A percentile compares a stretch with the other conserved stretches of the same genome.
These are phyloP conservation scores for Sorex araneus DNA, from an alignment of 2,113 vertebrate species.

Conservation along the genomic window DNA sequence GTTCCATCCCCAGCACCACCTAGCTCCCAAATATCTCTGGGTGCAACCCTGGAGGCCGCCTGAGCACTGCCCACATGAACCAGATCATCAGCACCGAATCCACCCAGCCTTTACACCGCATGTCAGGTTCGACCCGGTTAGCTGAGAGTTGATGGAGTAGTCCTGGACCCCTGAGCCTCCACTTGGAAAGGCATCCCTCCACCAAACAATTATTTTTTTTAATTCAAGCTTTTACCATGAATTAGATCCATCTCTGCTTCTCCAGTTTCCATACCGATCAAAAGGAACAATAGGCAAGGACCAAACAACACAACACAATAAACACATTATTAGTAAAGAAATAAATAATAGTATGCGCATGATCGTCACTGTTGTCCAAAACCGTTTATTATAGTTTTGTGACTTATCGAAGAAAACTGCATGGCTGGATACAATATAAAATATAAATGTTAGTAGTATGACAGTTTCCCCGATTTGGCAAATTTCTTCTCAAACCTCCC, in stretches of 20 bases:
- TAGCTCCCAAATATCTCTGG: too few relatives aligned
- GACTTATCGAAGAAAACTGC: neutral
- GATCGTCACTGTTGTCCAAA: neutral
- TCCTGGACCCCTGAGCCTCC: too few relatives aligned
- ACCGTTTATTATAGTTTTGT: neutral
- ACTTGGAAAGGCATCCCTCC: too few relatives aligned
- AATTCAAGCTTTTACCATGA: conserved; percentile 48
- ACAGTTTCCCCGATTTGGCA: neutral
- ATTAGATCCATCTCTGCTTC: conserved; percentile 22
- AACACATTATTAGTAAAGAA: too few relatives aligned
- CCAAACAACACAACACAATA: neutral
- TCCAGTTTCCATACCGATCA: conserved; percentile 6
- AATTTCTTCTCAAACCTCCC: neutral
- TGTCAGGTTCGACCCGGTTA: too few relatives aligned
- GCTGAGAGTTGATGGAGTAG: too few relatives aligned
- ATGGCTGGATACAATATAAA: neutral
- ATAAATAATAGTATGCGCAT: conserved; percentile 18
- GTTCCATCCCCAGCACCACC: too few relatives aligned
- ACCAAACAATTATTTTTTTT: too few relatives aligned
- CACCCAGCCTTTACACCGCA: too few relatives aligned
- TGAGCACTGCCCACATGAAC: too few relatives aligned
- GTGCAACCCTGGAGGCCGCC: too few relatives aligned
- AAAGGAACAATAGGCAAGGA: conserved; percentile 9
- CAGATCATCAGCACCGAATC: too few relatives aligned
- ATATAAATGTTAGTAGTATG: neutral